Evolutionary conservation across 2,113 vertebrate genomes (phyloP).

Genomic region (Lagopus muta): DNA sequence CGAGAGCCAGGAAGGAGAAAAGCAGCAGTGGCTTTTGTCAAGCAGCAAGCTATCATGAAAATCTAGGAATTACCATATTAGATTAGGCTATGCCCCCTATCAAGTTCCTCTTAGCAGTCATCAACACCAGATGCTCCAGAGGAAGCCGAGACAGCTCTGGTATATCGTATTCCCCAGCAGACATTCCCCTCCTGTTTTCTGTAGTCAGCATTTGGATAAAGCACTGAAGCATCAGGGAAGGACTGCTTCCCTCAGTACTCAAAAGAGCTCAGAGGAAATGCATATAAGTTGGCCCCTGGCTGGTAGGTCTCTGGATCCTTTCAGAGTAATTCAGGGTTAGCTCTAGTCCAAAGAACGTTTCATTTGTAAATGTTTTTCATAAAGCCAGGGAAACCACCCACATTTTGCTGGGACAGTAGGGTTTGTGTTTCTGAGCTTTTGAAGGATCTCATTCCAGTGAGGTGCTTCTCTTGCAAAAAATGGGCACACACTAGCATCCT

Average conservation of each 20-base stretch:
- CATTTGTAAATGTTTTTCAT: not conserved
- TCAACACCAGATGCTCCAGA: slow-evolving; percentile 43
- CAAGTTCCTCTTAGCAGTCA: slow-evolving; percentile 9
- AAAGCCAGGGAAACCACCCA: slow-evolving; percentile 32
- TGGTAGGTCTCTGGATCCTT: slow-evolving; percentile 17
- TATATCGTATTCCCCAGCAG: not conserved
- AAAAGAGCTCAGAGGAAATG: not conserved
- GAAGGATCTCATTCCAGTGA: not conserved
- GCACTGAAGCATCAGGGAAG: not conserved
- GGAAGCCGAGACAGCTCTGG: not conserved
- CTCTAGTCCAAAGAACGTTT: slow-evolving; percentile 1
- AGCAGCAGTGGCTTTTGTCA: slow-evolving; percentile 46
- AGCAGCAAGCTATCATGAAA: not conserved
- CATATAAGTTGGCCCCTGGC: not conserved
- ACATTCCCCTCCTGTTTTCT: not conserved
- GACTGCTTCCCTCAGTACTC: not conserved
- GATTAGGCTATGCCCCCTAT: slow-evolving; percentile 36
- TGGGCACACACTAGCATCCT: not conserved
- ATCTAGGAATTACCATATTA: slow-evolving; percentile 47
- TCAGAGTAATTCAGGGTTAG: slow-evolving; percentile 22
- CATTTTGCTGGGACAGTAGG: not conserved
- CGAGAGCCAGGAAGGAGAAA: not conserved
- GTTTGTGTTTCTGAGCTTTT: not conserved
- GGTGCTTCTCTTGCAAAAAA: not conserved
- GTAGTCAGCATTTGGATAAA: not conserved